phyloP scores from a whole-genome alignment of 37 sponge, comb jelly and placozoan genomes.

The Petrosia ficiformis region DNA sequence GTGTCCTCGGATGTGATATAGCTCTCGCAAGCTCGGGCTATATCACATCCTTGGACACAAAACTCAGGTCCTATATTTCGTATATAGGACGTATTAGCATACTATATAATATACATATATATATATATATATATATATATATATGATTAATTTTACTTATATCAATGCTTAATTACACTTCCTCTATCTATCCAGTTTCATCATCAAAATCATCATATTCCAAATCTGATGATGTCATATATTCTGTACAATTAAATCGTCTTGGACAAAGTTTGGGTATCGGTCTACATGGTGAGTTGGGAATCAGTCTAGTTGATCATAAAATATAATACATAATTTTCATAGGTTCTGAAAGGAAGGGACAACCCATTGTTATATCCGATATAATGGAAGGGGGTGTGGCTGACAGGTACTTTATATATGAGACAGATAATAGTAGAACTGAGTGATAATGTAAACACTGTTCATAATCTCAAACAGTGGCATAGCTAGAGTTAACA shows the following conservation, averaged over 20 bases:
- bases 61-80: too few relatives aligned
- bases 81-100: too few relatives aligned
- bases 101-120: neutral
- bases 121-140: neutral
- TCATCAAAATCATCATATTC: neutral
- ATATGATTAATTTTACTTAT: neutral
- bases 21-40: too few relatives aligned
- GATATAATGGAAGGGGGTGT: constrained; percentile 68
- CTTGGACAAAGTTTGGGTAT: constrained; percentile 62
- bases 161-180: neutral
- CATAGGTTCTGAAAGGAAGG: constrained; percentile 25
- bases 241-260: constrained; percentile 62
- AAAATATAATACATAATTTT: neutral
- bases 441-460: too few relatives aligned
- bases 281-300: constrained; percentile 39
- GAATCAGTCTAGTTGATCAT: too few relatives aligned
- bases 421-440: too few relatives aligned
- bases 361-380: constrained; percentile 63
- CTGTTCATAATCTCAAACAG: too few relatives aligned
- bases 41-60: too few relatives aligned
- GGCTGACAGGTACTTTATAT: constrained; percentile 87
- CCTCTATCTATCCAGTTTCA: neutral
- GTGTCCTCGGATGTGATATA: too few relatives aligned
- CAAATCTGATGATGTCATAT: constrained; percentile 42
- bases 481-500: too few relatives aligned